These are phyloP conservation scores for Apodemia zela DNA, from an alignment of 2,888 invertebrate genomes.

Conservation along the genomic window DNA sequence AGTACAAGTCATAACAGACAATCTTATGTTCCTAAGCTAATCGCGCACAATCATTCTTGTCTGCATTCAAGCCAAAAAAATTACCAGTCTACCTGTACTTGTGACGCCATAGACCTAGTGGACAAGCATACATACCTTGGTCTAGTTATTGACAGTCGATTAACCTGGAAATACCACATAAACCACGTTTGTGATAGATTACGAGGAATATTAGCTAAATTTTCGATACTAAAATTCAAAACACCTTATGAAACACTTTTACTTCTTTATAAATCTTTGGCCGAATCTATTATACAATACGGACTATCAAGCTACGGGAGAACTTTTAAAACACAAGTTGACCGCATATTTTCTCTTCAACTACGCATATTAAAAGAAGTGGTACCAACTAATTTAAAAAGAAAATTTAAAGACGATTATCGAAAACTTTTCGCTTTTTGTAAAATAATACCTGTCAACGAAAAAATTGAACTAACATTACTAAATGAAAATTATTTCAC, in stretches of 20 bases:
- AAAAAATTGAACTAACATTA: neutral
- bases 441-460: neutral
- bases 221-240: constrained; percentile 21
- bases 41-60: no score
- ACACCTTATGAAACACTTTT: constrained; percentile 19
- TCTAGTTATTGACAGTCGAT: constrained; percentile 21
- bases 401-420: neutral
- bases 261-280: neutral
- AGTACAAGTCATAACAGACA: no score
- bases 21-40: no score
- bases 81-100: no score
- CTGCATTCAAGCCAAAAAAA: no score
- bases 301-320: neutral
- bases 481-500: no score
- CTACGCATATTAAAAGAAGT: neutral
- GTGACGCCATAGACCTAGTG: no score
- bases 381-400: neutral
- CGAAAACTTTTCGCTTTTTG: neutral
- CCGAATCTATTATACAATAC: neutral
- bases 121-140: no score
- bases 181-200: constrained; percentile 22
- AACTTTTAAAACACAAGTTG: neutral
- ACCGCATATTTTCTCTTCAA: neutral
- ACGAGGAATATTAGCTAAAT: constrained; percentile 22
- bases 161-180: constrained; percentile 22